These are phyloP conservation scores for Trypoxylus dichotomus DNA, from an alignment of 1,140 invertebrate genomes.

Conservation along the genomic window DNA sequence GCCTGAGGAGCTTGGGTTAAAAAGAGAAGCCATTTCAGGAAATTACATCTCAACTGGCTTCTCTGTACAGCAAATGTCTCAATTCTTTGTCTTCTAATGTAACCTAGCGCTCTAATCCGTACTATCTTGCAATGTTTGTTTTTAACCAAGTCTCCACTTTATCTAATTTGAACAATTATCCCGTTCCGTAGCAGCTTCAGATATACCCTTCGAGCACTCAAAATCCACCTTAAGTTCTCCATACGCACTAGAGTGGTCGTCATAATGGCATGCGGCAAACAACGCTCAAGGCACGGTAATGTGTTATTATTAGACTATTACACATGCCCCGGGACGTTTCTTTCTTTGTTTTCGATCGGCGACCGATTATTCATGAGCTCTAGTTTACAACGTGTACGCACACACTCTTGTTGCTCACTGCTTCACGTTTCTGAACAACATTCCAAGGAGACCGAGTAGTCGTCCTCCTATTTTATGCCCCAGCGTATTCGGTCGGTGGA, in stretches of 20 bases:
- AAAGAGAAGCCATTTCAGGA: no score
- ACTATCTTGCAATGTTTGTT: background rate
- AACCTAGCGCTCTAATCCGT: background rate
- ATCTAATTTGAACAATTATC: background rate
- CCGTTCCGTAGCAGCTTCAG: background rate
- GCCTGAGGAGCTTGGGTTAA: no score
- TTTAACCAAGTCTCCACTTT: background rate
- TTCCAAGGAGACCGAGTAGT: constrained; percentile 17
- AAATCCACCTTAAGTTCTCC: background rate
- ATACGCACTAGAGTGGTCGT: background rate
- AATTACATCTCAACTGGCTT: no score
- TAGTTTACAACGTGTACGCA: constrained; percentile 8
- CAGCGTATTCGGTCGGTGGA: background rate
- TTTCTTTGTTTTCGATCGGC: background rate
- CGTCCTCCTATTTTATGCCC: background rate
- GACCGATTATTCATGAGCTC: constrained; percentile 13
- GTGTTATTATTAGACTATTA: constrained; percentile 20
- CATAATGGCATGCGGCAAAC: background rate
- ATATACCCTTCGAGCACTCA: background rate
- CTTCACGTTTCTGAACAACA: background rate
- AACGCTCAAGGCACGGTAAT: background rate
- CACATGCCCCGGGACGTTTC: constrained; percentile 7
- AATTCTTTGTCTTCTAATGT: background rate
- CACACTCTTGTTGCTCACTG: background rate
- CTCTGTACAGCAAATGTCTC: no score